These are phyloP conservation scores for Mus minutoides DNA, from an alignment of 2,797 vertebrate genomes.

Conservation along the genomic window DNA sequence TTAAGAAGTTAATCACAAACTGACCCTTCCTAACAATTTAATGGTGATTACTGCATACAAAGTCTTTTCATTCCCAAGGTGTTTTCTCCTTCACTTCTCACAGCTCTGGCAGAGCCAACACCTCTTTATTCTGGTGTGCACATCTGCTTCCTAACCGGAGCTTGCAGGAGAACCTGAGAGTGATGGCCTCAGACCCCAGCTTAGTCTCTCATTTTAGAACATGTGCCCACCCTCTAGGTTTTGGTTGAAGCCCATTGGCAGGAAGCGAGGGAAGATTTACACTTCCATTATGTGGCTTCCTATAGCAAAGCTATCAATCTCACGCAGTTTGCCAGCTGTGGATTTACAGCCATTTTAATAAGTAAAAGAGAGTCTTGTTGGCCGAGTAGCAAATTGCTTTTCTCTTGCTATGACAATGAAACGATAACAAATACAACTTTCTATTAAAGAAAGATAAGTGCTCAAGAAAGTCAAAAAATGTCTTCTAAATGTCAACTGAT, in stretches of 20 bases:
- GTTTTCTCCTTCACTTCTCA: conserved; percentile 55
- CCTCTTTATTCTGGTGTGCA: conserved; percentile 22
- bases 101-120: background rate
- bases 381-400: conserved; percentile 67
- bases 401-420: conserved; percentile 66
- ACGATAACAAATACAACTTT: conserved; percentile 48
- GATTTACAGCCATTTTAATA: conserved; percentile 75
- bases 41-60: conserved; percentile 1
- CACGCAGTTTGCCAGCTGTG: conserved; percentile 41
- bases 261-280: conserved; percentile 49
- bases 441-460: conserved; percentile 65
- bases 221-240: background rate
- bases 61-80: background rate
- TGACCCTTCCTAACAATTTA: background rate
- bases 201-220: conserved; percentile 58
- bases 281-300: conserved; percentile 69
- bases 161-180: conserved; percentile 71
- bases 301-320: conserved; percentile 61
- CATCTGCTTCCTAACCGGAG: conserved; percentile 42
- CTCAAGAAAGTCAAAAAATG: conserved; percentile 54
- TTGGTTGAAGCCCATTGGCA: conserved; percentile 63
- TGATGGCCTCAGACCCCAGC: conserved; percentile 46
- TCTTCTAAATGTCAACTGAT: conserved; percentile 64
- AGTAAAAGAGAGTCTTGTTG: conserved; percentile 59
- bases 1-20: background rate